Conservation (phyloP, 2,888 invertebrate species). For the Epistrophe eligans region DNA sequence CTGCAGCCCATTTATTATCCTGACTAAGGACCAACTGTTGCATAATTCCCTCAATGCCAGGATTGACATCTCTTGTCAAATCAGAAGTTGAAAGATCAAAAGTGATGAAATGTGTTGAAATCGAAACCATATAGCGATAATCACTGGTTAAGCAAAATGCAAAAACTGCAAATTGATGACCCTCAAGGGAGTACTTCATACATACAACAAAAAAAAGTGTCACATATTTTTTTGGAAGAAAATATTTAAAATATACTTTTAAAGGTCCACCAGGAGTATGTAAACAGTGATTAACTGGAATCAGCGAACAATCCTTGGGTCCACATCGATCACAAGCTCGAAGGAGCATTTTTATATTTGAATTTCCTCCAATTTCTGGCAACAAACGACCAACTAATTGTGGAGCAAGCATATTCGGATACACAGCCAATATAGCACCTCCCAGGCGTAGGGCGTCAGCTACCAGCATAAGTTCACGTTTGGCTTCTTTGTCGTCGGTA, state of each 20-base stretch:
- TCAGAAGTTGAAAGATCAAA: conserved; percentile 99
- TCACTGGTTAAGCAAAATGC: conserved; percentile 95
- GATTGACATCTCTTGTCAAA: conserved; percentile 95
- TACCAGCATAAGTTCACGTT: conserved; percentile 92
- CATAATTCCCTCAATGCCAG: conserved; percentile 98
- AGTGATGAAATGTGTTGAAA: conserved; percentile 98
- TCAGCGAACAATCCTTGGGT: conserved; percentile 93
- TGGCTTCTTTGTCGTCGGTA: conserved; percentile 92
- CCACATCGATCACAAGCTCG: conserved; percentile 96
- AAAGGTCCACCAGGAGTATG: conserved; percentile 99
- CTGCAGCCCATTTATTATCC: conserved; percentile 97
- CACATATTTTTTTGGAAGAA: neutral
- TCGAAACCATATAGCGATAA: conserved; percentile 96
- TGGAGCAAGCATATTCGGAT: conserved; percentile 98
- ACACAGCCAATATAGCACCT: conserved; percentile 95
- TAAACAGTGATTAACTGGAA: conserved; percentile 97
- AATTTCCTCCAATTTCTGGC: conserved; percentile 93
- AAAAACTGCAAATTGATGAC: conserved; percentile 98
- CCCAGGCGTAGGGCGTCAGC: conserved; percentile 97
- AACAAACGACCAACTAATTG: conserved; percentile 96
- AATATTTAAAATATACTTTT: conserved; percentile 86
- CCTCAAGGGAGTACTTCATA: conserved; percentile 95
- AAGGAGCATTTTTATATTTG: conserved; percentile 93
- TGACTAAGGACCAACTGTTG: conserved; percentile 95
- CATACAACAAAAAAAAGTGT: neutral